Percentiles rank a stretch among this genome's conserved stretches.
These are phyloP conservation scores for Zaprionus ornatus DNA, from an alignment of 1,140 invertebrate species.

Conservation along the genomic window DNA sequence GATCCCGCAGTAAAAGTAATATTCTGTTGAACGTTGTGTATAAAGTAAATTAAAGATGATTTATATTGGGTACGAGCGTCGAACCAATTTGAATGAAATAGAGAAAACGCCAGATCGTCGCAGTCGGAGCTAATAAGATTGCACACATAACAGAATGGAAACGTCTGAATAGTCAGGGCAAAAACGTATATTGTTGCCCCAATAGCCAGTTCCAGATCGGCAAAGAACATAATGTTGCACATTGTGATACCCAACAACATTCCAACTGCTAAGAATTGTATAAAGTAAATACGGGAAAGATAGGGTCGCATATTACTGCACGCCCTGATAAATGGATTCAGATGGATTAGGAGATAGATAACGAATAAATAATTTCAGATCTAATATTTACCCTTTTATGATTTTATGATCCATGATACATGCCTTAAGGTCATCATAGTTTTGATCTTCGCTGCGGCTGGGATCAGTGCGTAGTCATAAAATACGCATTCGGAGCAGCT, in stretches of 20 bases:
- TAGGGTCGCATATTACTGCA: conserved; percentile 31
- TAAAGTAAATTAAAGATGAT: conserved; percentile 34
- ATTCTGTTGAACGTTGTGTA: conserved; percentile 35
- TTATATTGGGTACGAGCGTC: conserved; percentile 33
- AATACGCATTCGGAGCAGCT: conserved; percentile 30
- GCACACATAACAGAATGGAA: conserved; percentile 58
- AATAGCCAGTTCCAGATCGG: conserved; percentile 23
- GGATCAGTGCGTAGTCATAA: conserved; percentile 35
- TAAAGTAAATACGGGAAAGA: conserved; percentile 28
- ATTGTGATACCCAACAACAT: conserved; percentile 38
- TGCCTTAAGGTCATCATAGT: conserved; percentile 28
- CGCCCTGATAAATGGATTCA: conserved; percentile 2
- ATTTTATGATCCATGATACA: conserved; percentile 54
- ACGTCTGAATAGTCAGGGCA: conserved; percentile 41
- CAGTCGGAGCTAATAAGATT: conserved; percentile 49
- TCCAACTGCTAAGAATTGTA: conserved; percentile 55
- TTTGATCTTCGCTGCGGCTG: conserved; percentile 13
- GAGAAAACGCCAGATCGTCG: conserved; percentile 16
- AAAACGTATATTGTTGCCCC: conserved; percentile 25
- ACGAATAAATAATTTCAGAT: too few relatives aligned
- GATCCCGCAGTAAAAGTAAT: conserved; percentile 50
- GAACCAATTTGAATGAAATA: conserved; percentile 56
- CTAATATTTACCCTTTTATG: conserved; percentile 35
- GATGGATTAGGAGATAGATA: not conserved
- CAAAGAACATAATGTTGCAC: conserved; percentile 57